phyloP scores from a whole-genome alignment of 2,113 vertebrate species.

The Neodon shergylaensis region DNA sequence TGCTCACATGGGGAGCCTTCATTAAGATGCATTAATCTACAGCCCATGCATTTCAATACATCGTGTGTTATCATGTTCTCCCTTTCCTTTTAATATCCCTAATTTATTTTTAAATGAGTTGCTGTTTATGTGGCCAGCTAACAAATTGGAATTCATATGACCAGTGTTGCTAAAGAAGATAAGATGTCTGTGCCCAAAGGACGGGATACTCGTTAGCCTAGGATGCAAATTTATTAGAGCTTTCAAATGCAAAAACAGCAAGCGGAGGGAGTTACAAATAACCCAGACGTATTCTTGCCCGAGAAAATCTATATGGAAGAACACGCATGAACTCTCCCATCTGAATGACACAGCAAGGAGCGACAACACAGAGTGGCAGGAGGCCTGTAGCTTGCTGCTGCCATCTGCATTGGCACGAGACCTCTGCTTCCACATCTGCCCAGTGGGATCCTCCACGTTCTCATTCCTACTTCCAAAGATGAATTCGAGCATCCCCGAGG shows the following conservation, averaged over 20 bases:
- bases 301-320: constrained; percentile 59
- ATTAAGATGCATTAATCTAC: constrained; percentile 89
- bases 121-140: constrained; percentile 80
- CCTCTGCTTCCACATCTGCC: background rate
- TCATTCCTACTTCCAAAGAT: background rate
- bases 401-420: background rate
- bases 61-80: constrained; percentile 77
- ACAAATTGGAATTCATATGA: constrained; percentile 83
- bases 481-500: background rate
- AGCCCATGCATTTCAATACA: constrained; percentile 79
- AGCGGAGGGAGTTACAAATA: constrained; percentile 39
- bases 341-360: background rate
- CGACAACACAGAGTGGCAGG: fast-evolving
- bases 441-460: background rate
- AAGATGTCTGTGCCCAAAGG: constrained; percentile 80
- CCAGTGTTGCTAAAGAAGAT: constrained; percentile 77
- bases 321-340: background rate
- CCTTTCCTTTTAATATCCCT: constrained; percentile 82
- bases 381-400: fast-evolving
- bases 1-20: constrained; percentile 88
- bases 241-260: constrained; percentile 71
- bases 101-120: constrained; percentile 89
- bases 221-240: constrained; percentile 59
- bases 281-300: background rate
- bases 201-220: constrained; percentile 76